Base-by-base conservation (phyloP, 2,888 invertebrate species). In the Cephonodes hylas region DNA sequence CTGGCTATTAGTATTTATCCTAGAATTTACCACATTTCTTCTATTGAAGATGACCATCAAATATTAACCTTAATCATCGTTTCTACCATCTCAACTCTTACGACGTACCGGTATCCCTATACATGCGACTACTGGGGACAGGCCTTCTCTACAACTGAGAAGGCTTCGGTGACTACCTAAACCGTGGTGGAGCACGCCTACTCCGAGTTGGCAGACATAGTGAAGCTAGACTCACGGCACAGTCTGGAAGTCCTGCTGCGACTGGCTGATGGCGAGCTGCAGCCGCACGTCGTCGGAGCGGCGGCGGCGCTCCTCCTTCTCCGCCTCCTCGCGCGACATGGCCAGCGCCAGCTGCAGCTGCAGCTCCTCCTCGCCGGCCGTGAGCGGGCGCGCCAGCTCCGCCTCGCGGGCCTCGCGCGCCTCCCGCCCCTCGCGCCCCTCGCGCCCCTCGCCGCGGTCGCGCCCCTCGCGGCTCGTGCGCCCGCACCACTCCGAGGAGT, bases 281-380 rank as follows among this genome's bases (percentile, higher is more conserved):
- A 99, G 94, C 69, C 99, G 95, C 68, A 99, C 98, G 89, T 99
- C 99, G 87, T 99, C 99, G 73, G 97, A 97, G 69, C 98, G 96
- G 64, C 98, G 93, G 82, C 98, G 95, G 72, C 98, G 96, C 89
- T 99, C 98, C 85, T 99, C 99, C 75, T 98, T 96, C 82, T 99
- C 99, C 31, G 99, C 99, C 93, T 99, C 99, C 89, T 99, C 99
- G 67, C 99, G 95, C 58, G 98, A 98, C 97, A 99, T 99, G 61
- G 99, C 99, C 83, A 99, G 94, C 57, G 99, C 99, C 79, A 99
- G 93, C 91, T 99, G 99, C 71, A 99, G 93, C 88, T 99, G 99
- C 69, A 99, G 93, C 86, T 99, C 99, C 89, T 99, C 99, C 88
- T 99, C 99, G 3, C 99, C 99, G 0, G 97, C 97, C 0, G 99